phyloP scores from a whole-genome alignment of 2,797 vertebrate genomes.

The Rhadinocentrus ornatus region DNA sequence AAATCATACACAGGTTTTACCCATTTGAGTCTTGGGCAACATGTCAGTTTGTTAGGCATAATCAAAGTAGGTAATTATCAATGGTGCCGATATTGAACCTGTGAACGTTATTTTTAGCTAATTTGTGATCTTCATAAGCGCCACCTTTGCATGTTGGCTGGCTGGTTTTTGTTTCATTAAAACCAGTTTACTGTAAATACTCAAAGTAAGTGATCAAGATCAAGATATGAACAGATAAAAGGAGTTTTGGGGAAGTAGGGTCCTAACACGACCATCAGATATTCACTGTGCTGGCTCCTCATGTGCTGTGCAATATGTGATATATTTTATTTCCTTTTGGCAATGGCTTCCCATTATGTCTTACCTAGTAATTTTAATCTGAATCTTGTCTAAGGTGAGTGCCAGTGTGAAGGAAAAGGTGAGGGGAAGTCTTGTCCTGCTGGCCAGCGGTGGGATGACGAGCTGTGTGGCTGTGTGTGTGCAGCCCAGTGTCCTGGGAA shows the following conservation, averaged over 20 bases:
- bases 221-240: not conserved
- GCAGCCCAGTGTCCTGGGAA: slow-evolving; percentile 71
- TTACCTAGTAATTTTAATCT: not conserved
- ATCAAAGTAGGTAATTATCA: not conserved
- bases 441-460: slow-evolving; percentile 78
- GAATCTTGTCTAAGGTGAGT: slow-evolving; percentile 68
- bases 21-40: not conserved
- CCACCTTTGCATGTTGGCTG: not conserved
- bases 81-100: not conserved
- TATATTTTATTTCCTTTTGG: not conserved
- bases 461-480: slow-evolving; percentile 81
- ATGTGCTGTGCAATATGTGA: not conserved
- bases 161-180: slow-evolving; percentile 1
- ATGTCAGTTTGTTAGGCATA: not conserved
- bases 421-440: slow-evolving; percentile 72
- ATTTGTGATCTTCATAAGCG: not conserved
- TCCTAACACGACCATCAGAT: slow-evolving; percentile 35
- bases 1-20: not conserved
- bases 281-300: slow-evolving; percentile 10
- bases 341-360: not conserved
- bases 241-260: slow-evolving; percentile 11
- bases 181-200: slow-evolving; percentile 21
- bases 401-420: slow-evolving; percentile 74
- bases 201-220: not conserved
- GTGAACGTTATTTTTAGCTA: not conserved